Evolutionary conservation across 2,888 invertebrate genomes (phyloP).

Genomic region (Anoncus sp.): DNA sequence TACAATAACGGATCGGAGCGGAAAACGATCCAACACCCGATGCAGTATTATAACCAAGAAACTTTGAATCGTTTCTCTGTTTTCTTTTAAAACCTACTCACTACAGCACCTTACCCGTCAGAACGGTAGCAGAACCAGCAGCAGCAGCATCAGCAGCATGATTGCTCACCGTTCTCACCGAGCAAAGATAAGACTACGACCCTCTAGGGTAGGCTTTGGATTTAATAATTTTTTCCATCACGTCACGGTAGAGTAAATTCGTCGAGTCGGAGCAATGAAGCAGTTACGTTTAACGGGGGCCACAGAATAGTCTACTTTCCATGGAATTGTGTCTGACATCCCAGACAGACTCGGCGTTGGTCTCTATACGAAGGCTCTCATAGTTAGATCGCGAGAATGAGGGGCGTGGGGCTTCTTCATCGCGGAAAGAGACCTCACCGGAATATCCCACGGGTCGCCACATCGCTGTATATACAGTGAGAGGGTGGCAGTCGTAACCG

Average conservation of each 20-base stretch:
- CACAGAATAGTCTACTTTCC: conserved; percentile 56
- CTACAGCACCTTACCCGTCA: conserved; percentile 26
- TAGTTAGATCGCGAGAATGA: conserved; percentile 49
- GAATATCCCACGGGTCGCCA: conserved; percentile 51
- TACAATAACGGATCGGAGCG: background rate
- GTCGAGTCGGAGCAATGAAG: conserved; percentile 64
- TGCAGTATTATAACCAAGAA: background rate
- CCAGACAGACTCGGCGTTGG: conserved; percentile 19
- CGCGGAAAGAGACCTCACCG: conserved; percentile 48
- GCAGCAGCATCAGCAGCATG: conserved; percentile 34
- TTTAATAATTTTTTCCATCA: conserved; percentile 55
- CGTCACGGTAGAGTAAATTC: conserved; percentile 48
- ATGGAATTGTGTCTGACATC: conserved; percentile 45
- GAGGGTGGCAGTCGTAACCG: conserved; percentile 76
- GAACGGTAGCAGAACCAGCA: background rate
- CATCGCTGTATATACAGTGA: conserved; percentile 37
- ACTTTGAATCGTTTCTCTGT: background rate
- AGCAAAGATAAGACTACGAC: conserved; percentile 39
- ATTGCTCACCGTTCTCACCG: conserved; percentile 40
- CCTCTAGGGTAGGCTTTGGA: conserved; percentile 26
- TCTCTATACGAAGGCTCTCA: conserved; percentile 32
- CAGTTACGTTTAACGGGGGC: conserved; percentile 66
- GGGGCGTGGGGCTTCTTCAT: conserved; percentile 39
- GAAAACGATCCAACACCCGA: background rate
- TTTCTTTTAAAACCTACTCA: conserved; percentile 13